These are phyloP conservation scores for Ophioderma brevispina DNA, from an alignment of 35 echinoderm and acorn worm genomes.

Conservation along the genomic window DNA sequence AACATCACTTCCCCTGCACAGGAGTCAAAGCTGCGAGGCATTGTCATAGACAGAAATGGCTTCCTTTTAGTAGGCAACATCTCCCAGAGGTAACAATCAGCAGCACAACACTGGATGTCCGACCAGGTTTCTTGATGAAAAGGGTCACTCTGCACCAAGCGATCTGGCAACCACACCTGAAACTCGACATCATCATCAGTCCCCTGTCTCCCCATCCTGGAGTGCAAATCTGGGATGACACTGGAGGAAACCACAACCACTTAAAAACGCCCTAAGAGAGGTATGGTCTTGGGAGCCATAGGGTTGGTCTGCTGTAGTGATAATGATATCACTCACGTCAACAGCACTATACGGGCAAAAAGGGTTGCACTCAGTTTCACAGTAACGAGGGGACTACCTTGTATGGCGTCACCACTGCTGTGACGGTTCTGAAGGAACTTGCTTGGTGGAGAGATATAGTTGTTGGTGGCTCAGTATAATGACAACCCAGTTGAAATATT, in stretches of 20 bases:
- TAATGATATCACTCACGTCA: background rate
- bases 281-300: background rate
- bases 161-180: background rate
- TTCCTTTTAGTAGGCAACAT: background rate
- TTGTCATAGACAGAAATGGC: background rate
- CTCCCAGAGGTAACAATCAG: background rate
- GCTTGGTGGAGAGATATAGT: background rate
- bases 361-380: background rate
- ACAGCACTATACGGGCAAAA: background rate
- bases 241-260: background rate
- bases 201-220: background rate
- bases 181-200: background rate
- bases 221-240: background rate
- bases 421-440: background rate
- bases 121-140: background rate
- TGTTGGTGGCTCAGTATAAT: background rate
- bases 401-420: background rate
- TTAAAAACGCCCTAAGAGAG: background rate
- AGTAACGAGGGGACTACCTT: background rate
- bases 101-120: background rate
- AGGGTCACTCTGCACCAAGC: background rate
- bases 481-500: background rate
- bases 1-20: background rate
- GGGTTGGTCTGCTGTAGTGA: background rate
- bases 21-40: background rate